Conservation (phyloP, 2,113 vertebrate species). For the Ranitomeya imitator region DNA sequence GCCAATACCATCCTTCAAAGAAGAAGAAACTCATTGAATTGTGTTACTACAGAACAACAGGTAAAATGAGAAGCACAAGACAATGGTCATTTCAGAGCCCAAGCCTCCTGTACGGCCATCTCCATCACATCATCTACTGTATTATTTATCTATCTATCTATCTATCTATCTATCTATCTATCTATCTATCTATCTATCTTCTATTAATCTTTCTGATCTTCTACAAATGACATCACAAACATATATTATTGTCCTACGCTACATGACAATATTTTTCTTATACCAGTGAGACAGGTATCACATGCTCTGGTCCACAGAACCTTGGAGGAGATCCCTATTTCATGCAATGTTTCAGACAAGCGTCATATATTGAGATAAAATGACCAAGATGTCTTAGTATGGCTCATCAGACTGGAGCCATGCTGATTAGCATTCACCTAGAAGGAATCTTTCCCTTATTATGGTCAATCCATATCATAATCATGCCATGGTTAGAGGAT, state of each 20-base stretch:
- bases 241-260: no score
- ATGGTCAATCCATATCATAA: slow-evolving; percentile 4
- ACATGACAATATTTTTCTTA: not conserved
- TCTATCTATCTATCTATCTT: not conserved
- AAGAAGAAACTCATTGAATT: not conserved
- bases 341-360: not conserved
- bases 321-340: not conserved
- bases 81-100: not conserved
- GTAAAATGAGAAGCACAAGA: not conserved
- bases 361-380: not conserved
- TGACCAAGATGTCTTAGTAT: not conserved
- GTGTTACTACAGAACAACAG: not conserved
- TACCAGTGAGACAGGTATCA: not conserved
- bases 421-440: slow-evolving; percentile 43
- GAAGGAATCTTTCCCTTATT: not conserved
- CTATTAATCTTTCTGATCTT: not conserved
- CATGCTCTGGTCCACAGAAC: not conserved
- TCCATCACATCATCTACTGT: not conserved
- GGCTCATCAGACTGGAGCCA: slow-evolving; percentile 29
- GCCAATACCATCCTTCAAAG: not conserved
- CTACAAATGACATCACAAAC: no score
- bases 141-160: not conserved
- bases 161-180: not conserved
- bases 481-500: not conserved
- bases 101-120: not conserved